Evolutionary conservation across 2,888 invertebrate species (phyloP).

Genomic region (Thymelicus sylvestris): DNA sequence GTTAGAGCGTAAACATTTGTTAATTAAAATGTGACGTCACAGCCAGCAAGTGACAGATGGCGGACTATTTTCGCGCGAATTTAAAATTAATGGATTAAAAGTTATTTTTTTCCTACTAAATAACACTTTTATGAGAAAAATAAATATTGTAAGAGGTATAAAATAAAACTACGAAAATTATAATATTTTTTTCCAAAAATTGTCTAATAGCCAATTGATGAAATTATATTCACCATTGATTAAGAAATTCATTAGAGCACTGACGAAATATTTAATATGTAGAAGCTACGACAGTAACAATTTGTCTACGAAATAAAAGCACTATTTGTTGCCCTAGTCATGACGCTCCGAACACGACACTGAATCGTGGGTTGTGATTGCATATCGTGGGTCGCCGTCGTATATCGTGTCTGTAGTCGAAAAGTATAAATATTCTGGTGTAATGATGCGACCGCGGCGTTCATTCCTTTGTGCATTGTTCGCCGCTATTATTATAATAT

Average conservation of each 20-base stretch:
- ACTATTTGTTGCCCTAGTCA: slow-evolving; percentile 22
- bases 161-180: no score
- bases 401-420: slow-evolving; percentile 14
- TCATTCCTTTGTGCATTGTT: slow-evolving; percentile 50
- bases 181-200: no score
- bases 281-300: slow-evolving; percentile 25
- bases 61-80: no score
- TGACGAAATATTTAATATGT: slow-evolving; percentile 27
- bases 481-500: slow-evolving; percentile 54
- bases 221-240: neutral
- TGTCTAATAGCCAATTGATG: no score
- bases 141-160: no score
- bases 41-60: no score
- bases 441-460: slow-evolving; percentile 49
- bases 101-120: no score
- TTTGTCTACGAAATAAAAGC: slow-evolving; percentile 32
- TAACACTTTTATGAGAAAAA: no score
- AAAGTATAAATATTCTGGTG: slow-evolving; percentile 33
- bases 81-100: no score
- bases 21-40: no score
- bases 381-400: slow-evolving; percentile 24
- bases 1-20: no score
- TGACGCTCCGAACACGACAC: slow-evolving; percentile 26
- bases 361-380: slow-evolving; percentile 21
- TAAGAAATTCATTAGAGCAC: neutral